A percentile compares a stretch with the other conserved stretches of the same genome.
Evolutionary conservation across 2,888 invertebrate genomes (phyloP).

Genomic region (Fragum whitleyi): DNA sequence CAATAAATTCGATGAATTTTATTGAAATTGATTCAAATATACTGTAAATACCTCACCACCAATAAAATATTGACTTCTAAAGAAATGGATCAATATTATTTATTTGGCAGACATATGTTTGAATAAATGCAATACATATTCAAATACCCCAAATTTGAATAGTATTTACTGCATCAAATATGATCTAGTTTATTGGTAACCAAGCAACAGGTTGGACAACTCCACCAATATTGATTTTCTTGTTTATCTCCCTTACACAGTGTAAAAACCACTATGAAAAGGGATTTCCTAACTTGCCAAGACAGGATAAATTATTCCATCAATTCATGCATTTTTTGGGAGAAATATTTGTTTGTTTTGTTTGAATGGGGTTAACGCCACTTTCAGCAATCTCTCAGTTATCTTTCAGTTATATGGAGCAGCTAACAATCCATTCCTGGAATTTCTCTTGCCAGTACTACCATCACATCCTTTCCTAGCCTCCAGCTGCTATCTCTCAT

Average conservation of each 20-base stretch:
- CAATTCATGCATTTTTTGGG: no score
- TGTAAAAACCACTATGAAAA: not conserved
- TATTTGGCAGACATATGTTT: slow-evolving; percentile 9
- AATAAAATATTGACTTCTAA: slow-evolving; percentile 6
- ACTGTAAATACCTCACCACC: slow-evolving; percentile 5
- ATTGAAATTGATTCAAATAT: slow-evolving; percentile 8
- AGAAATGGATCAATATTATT: slow-evolving; percentile 13
- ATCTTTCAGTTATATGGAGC: not conserved
- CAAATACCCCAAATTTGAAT: not conserved
- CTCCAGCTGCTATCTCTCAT: not conserved
- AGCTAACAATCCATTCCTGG: not conserved
- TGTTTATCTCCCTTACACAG: not conserved
- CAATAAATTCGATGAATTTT: not conserved
- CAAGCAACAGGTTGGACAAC: not conserved
- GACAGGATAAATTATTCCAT: no score
- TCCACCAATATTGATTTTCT: not conserved
- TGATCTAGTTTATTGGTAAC: not conserved
- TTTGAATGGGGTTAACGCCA: no score
- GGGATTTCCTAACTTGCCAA: no score
- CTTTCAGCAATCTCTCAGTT: no score
- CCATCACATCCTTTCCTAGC: not conserved
- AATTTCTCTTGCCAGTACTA: not conserved
- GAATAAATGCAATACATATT: slow-evolving; percentile 6
- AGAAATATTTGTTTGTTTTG: no score
- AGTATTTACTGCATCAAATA: not conserved